Conservation (phyloP, 2,113 vertebrate species). For the Bubo bubo region DNA sequence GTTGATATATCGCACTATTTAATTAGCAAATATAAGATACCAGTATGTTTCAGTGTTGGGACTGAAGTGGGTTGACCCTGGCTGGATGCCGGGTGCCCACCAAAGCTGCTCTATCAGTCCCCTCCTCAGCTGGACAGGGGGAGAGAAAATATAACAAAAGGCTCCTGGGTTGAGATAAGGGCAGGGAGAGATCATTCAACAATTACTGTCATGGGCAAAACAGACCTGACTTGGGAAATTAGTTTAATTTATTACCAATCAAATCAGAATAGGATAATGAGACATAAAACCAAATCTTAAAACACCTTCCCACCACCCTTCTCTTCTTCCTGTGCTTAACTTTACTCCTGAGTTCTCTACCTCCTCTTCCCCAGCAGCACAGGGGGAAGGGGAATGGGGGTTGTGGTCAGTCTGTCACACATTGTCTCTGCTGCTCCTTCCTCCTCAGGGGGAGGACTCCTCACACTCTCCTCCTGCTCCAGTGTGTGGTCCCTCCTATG, state of each 20-base stretch:
- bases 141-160: not conserved
- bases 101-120: not conserved
- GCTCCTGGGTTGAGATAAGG: fast-evolving
- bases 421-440: not conserved
- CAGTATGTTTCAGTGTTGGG: not conserved
- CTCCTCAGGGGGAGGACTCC: not conserved
- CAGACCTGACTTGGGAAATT: not conserved
- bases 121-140: not conserved
- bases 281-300: not conserved
- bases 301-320: not conserved
- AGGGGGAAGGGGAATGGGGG: not conserved
- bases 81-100: not conserved
- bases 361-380: not conserved
- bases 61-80: not conserved
- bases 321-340: not conserved
- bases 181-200: not conserved
- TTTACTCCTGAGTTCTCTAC: not conserved
- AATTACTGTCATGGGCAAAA: not conserved
- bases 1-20: not conserved
- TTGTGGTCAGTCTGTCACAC: not conserved
- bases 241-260: not conserved
- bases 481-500: not conserved
- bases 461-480: not conserved
- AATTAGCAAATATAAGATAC: not conserved
- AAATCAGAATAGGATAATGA: not conserved